phyloP scores from a whole-genome alignment of 2,888 invertebrate species.

The Norana najaformis region DNA sequence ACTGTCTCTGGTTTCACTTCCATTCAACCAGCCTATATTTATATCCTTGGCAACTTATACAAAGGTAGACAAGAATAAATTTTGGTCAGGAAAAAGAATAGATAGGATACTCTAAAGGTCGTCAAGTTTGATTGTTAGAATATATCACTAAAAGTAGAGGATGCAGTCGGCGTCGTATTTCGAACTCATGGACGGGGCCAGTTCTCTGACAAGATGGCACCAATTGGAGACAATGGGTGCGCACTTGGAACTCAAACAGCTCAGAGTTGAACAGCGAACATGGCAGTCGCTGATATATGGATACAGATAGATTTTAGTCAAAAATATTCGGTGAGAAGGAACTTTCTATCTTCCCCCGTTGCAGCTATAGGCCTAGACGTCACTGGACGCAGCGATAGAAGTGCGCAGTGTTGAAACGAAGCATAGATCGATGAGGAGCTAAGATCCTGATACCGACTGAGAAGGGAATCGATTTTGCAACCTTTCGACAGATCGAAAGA shows the following conservation, averaged over 20 bases:
- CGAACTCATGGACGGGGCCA: neutral
- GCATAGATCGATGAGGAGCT: neutral
- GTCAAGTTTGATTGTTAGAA: no score
- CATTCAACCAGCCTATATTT: no score
- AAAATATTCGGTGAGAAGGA: no score
- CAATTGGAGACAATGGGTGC: no score
- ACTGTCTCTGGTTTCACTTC: neutral
- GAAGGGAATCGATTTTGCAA: neutral
- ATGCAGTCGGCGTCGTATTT: neutral
- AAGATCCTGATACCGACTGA: neutral
- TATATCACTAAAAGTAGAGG: no score
- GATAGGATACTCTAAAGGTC: no score
- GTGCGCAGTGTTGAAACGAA: neutral
- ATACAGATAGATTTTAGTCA: no score
- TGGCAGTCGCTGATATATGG: neutral
- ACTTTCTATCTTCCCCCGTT: neutral
- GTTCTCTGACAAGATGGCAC: neutral
- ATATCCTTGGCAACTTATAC: no score
- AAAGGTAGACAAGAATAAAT: no score
- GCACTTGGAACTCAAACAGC: neutral
- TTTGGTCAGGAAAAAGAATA: no score
- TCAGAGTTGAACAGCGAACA: neutral
- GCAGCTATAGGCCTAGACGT: no score
- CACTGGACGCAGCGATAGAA: neutral
- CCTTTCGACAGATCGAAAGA: neutral